These are phyloP conservation scores for Ophraella communa DNA, from an alignment of 2,888 invertebrate genomes.

Conservation along the genomic window DNA sequence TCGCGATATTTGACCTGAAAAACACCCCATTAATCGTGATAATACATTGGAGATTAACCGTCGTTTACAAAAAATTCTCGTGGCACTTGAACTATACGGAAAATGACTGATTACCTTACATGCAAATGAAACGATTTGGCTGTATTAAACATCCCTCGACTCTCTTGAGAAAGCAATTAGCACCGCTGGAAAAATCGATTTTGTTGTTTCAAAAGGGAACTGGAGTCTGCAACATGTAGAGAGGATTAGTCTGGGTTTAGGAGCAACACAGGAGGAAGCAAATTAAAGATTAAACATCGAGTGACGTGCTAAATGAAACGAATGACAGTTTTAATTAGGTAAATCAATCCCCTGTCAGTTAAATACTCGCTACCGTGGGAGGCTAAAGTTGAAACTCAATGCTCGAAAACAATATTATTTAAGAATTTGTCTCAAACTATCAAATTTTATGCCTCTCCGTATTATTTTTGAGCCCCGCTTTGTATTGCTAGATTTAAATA, in stretches of 20 bases:
- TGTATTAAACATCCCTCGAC: neutral
- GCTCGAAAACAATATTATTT: too few species aligned
- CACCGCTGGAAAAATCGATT: neutral
- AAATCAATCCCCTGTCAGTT: neutral
- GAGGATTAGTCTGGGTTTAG: neutral
- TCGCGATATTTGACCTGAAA: too few species aligned
- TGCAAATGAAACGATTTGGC: neutral
- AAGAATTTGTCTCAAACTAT: too few species aligned
- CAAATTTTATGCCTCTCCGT: too few species aligned
- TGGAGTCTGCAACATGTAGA: neutral
- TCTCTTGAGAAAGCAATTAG: neutral
- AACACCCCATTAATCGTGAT: too few species aligned
- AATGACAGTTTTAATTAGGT: neutral
- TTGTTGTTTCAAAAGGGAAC: neutral
- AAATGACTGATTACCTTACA: neutral
- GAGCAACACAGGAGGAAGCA: neutral
- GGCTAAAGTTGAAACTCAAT: too few species aligned
- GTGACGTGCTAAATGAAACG: neutral
- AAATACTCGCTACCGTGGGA: neutral
- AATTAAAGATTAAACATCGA: neutral
- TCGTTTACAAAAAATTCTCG: too few species aligned
- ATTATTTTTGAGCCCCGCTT: too few species aligned
- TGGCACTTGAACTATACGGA: too few species aligned
- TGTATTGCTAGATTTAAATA: too few species aligned
- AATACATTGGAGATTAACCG: too few species aligned